These are phyloP conservation scores for Yasuhikotakia modesta DNA, from an alignment of 2,797 vertebrate genomes.

Conservation along the genomic window DNA sequence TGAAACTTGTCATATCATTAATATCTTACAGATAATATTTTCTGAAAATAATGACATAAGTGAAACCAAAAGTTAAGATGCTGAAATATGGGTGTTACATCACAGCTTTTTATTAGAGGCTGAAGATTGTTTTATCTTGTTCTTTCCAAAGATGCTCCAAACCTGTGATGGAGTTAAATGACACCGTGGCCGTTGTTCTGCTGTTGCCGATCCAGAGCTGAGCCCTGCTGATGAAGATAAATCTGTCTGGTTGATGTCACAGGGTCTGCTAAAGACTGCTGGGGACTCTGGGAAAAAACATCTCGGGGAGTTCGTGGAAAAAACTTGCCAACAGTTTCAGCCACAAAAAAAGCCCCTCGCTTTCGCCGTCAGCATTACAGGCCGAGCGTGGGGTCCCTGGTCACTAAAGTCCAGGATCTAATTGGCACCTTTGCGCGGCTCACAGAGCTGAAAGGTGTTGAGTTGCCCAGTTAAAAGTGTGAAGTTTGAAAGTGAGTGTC, in stretches of 20 bases:
- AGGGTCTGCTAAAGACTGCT: constrained; percentile 5
- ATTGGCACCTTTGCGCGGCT: constrained; percentile 81
- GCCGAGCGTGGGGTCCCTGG: constrained; percentile 59
- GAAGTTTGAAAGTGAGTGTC: constrained; percentile 49
- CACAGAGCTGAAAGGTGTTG: constrained; percentile 72
- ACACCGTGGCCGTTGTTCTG: not conserved
- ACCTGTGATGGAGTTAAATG: not conserved
- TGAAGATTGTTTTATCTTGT: not conserved
- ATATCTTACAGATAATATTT: too few relatives aligned
- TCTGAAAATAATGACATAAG: too few relatives aligned
- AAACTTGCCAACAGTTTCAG: not conserved
- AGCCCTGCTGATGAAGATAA: constrained; percentile 13
- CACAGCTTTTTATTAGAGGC: not conserved
- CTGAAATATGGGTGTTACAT: too few relatives aligned
- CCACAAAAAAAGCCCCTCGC: constrained; percentile 57
- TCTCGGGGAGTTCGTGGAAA: constrained; percentile 10
- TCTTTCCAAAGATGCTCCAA: not conserved
- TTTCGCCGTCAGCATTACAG: constrained; percentile 68
- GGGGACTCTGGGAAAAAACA: constrained; percentile 4
- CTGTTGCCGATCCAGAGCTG: not conserved
- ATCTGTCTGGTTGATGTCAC: constrained; percentile 5
- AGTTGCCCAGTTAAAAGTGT: constrained; percentile 73
- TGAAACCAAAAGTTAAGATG: too few relatives aligned
- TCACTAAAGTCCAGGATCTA: constrained; percentile 74
- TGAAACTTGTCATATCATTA: too few relatives aligned